Evolutionary conservation across 2,888 invertebrate species (phyloP).

Genomic region (Spicauda simplicius): DNA sequence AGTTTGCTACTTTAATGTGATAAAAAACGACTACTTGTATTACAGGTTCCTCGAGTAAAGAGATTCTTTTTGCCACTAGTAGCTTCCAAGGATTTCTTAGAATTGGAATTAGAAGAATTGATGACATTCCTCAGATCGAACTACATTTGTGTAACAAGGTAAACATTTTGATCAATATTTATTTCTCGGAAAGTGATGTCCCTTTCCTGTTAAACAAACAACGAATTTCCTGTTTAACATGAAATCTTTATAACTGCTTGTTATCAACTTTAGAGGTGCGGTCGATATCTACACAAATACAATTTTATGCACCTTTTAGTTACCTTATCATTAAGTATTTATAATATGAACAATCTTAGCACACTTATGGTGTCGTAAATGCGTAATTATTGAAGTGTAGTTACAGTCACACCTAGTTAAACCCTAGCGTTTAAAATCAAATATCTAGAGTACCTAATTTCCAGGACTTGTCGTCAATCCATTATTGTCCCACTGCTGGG

Average conservation of each 20-base stretch:
- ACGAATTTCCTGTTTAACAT: conserved; percentile 15
- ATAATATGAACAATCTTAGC: no score
- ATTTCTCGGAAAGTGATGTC: not conserved
- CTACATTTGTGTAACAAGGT: conserved; percentile 90
- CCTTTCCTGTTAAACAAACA: not conserved
- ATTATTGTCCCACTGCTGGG: no score
- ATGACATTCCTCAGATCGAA: conserved; percentile 88
- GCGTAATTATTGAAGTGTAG: no score
- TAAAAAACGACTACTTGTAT: no score
- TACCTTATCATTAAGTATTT: no score
- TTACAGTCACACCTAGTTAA: no score
- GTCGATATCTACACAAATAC: not conserved
- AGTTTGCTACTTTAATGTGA: no score
- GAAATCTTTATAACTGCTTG: not conserved
- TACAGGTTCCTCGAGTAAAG: conserved; percentile 87
- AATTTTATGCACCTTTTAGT: no score
- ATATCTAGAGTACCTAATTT: no score
- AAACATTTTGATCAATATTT: conserved; percentile 43
- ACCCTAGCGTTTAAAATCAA: no score
- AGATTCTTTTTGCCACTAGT: conserved; percentile 91
- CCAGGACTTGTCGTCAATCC: no score
- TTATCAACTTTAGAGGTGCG: not conserved
- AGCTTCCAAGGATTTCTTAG: conserved; percentile 89
- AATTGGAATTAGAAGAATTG: conserved; percentile 87
- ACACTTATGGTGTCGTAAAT: no score